phyloP scores from a whole-genome alignment of 2,888 invertebrate genomes.

The Andrena bucephala region DNA sequence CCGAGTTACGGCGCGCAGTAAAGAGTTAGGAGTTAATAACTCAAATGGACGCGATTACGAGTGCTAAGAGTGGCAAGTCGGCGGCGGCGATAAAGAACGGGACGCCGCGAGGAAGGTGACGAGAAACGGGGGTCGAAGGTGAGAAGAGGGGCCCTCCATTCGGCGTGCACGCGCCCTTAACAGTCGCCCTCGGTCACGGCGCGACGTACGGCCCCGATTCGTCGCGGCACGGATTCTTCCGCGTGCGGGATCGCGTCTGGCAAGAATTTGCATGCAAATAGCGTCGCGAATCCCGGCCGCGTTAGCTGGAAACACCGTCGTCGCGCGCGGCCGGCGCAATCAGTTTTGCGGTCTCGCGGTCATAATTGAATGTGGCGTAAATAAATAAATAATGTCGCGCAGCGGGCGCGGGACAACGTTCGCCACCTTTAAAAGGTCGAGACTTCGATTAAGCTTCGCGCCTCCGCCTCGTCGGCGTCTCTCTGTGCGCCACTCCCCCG shows the following conservation, averaged over 20 bases:
- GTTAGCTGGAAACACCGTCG: constrained; percentile 47
- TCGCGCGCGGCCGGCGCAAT: constrained; percentile 70
- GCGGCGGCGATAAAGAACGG: constrained; percentile 61
- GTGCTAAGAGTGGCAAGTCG: constrained; percentile 54
- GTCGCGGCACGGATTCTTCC: constrained; percentile 70
- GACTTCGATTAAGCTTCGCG: constrained; percentile 80
- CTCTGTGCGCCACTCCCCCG: constrained; percentile 59
- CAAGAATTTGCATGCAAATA: constrained; percentile 83
- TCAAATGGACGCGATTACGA: constrained; percentile 61
- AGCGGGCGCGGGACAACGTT: constrained; percentile 62
- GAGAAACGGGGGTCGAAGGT: constrained; percentile 67
- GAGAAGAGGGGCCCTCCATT: constrained; percentile 37
- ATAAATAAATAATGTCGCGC: constrained; percentile 84
- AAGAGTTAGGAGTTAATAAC: constrained; percentile 68
- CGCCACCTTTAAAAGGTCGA: constrained; percentile 78
- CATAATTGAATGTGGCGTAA: constrained; percentile 84
- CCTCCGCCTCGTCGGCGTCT: constrained; percentile 68
- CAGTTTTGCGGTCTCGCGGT: constrained; percentile 81
- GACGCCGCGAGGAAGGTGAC: constrained; percentile 38
- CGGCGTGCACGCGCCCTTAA: constrained; percentile 18
- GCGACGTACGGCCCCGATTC: constrained; percentile 58
- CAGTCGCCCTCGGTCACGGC: constrained; percentile 30
- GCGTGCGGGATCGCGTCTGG: constrained; percentile 65
- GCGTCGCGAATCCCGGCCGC: constrained; percentile 78
- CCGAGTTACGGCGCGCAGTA: constrained; percentile 50